These are phyloP conservation scores for Ormyrus thymus DNA, from an alignment of 2,888 invertebrate species.

Conservation along the genomic window DNA sequence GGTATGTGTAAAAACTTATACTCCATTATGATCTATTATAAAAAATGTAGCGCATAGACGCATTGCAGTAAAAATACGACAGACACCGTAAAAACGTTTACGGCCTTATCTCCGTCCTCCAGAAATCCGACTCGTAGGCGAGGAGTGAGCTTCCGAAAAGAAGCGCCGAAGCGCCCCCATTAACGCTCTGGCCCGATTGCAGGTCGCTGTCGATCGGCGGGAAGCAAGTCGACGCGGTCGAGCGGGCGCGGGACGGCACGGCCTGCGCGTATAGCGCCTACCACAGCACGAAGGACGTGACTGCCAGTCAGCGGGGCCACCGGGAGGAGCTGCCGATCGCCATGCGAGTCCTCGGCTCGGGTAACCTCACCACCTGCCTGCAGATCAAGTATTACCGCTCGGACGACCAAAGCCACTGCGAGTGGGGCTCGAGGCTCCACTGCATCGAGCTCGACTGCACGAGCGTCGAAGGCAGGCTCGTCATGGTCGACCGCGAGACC, in stretches of 20 bases:
- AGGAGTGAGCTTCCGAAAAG: no score
- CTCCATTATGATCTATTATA: no score
- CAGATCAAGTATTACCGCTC: constrained; percentile 78
- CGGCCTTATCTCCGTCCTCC: no score
- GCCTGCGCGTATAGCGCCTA: constrained; percentile 76
- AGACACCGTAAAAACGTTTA: no score
- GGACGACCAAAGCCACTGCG: constrained; percentile 76
- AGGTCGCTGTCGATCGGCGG: constrained; percentile 73
- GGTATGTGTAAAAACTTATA: no score
- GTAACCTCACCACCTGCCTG: constrained; percentile 75
- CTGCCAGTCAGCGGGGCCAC: constrained; percentile 74
- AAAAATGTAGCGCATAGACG: no score
- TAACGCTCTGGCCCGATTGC: constrained; percentile 17
- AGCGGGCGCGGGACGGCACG: constrained; percentile 75
- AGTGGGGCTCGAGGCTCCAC: constrained; percentile 77
- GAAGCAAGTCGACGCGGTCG: constrained; percentile 71
- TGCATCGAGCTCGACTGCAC: constrained; percentile 77
- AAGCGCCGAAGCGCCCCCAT: no score
- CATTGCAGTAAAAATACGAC: no score
- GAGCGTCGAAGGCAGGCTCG: constrained; percentile 75
- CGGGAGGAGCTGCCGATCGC: constrained; percentile 75
- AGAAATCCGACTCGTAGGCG: neutral
- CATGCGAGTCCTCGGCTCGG: constrained; percentile 75
- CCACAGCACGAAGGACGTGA: constrained; percentile 74
- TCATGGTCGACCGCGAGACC: constrained; percentile 75